Conservation (phyloP, 2,113 vertebrate species). For the Poecile atricapillus region DNA sequence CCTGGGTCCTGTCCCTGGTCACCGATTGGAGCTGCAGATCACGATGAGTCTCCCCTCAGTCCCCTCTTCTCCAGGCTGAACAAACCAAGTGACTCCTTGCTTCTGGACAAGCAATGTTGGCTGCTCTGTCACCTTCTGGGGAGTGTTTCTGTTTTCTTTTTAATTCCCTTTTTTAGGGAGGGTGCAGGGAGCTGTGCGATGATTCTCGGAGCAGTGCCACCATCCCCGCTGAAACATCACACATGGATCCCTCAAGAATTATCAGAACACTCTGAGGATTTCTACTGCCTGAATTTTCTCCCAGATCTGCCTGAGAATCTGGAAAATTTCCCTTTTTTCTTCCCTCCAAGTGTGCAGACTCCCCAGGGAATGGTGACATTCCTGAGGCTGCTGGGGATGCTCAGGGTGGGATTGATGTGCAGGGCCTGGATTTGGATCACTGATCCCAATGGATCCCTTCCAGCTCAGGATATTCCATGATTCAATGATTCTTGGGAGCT, state of each 20-base stretch:
- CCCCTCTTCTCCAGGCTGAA: not conserved
- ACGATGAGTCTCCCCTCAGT: not conserved
- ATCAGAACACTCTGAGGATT: rapidly evolving
- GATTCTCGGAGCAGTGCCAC: not conserved
- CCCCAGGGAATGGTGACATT: not conserved
- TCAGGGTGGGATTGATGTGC: not conserved
- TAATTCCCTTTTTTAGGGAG: not conserved
- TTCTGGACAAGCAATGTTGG: not conserved
- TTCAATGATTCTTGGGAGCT: not conserved
- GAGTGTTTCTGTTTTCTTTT: not conserved
- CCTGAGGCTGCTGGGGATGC: not conserved
- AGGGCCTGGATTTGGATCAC: not conserved
- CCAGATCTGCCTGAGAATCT: not conserved
- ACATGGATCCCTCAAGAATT: not conserved
- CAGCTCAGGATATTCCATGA: not conserved
- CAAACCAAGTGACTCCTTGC: not conserved
- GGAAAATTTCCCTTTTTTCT: not conserved
- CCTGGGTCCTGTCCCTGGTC: not conserved
- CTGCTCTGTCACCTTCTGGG: not conserved
- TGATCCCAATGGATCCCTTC: not conserved
- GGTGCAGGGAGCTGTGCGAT: not conserved
- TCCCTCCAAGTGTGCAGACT: not conserved
- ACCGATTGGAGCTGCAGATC: not conserved
- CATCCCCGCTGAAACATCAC: rapidly evolving
- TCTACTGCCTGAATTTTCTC: not conserved